A percentile compares a stretch with the other conserved stretches of the same genome.
phyloP scores from a whole-genome alignment of 30 jellyfish, hydroid and myxozoan genomes.

The Rhopilema esculentum region DNA sequence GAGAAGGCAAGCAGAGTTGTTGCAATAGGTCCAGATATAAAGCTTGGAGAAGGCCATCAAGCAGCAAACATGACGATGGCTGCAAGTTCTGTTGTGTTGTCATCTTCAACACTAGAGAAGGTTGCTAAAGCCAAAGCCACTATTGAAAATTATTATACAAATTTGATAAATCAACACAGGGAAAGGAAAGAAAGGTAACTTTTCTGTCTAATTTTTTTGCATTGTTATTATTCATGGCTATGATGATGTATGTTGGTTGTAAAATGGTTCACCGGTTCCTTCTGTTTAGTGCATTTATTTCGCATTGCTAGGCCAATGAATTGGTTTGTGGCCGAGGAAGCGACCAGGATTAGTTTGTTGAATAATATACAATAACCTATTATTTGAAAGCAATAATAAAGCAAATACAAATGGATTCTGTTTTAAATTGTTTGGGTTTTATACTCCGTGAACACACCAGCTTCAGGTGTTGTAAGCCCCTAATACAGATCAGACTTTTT shows the following conservation, averaged over 20 bases:
- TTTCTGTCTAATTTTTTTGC: background rate
- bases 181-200: constrained; percentile 81
- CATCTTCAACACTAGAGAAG: constrained; percentile 83
- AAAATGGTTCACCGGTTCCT: background rate
- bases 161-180: constrained; percentile 87
- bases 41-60: constrained; percentile 5
- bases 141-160: constrained; percentile 88
- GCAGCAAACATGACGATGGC: constrained; percentile 74
- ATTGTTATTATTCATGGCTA: background rate
- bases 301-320: constrained; percentile 11
- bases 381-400: too few relatives aligned
- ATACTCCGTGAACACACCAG: background rate
- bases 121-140: constrained; percentile 97
- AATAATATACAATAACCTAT: background rate
- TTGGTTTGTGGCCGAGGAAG: background rate
- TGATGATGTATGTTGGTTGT: background rate
- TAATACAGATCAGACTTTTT: background rate
- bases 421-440: background rate
- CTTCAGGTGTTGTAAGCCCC: background rate
- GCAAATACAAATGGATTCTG: too few relatives aligned
- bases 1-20: background rate
- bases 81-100: constrained; percentile 78
- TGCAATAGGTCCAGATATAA: background rate
- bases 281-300: background rate
- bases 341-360: background rate